Conservation (phyloP, 2,113 vertebrate genomes). For the Penelope pileata region DNA sequence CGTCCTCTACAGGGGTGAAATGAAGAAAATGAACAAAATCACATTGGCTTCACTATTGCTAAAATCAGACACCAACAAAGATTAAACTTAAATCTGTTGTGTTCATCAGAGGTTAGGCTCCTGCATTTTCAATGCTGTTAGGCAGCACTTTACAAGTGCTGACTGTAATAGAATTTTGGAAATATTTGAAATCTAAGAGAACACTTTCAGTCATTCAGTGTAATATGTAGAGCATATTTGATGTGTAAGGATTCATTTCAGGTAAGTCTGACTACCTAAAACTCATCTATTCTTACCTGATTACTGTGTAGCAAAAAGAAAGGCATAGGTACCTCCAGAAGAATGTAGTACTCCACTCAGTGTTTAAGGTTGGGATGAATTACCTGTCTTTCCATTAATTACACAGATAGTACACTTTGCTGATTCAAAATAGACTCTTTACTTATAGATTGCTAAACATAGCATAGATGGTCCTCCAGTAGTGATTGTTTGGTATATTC, state of each 20-base stretch:
- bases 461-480: accelerated
- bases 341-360: accelerated
- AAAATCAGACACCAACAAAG: slow-evolving; percentile 12
- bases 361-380: neutral
- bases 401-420: neutral
- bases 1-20: neutral
- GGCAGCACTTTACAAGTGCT: neutral
- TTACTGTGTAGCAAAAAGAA: neutral
- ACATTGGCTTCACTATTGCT: slow-evolving; percentile 25
- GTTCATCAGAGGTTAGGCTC: neutral
- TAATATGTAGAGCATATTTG: neutral
- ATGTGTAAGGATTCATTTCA: neutral
- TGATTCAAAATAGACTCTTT: neutral
- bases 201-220: neutral
- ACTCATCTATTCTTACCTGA: neutral
- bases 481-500: neutral
- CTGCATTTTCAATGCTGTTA: neutral
- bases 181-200: neutral
- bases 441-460: neutral
- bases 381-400: neutral
- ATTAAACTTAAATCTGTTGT: slow-evolving; percentile 2
- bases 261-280: neutral
- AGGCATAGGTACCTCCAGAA: accelerated
- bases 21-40: slow-evolving; percentile 35
- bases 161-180: neutral